Base-by-base conservation (phyloP, 2,113 vertebrate genomes). In the Stictonetta naevosa region DNA sequence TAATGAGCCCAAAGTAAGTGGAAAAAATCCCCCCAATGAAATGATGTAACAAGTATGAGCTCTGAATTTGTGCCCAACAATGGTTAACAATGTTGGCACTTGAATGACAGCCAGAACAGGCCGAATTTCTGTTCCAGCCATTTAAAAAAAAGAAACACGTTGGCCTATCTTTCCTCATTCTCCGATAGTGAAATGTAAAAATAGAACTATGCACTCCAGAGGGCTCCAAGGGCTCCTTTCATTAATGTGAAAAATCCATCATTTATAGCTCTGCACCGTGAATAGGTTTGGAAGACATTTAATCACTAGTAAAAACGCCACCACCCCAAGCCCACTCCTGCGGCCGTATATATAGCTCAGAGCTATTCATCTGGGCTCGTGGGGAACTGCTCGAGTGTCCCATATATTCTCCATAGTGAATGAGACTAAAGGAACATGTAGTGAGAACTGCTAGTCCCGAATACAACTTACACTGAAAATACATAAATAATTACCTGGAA, bases 241-340 rank as follows among this genome's bases (percentile, higher is more conserved):
- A 96, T 96, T 76, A 96, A 93, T 96, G 94, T 83, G 82, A 98
- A 97, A 96, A 98, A 97, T 94, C 93, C 90, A 95, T 97, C 97
- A 96, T 92, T 94, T 95, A 88, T 81, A 92, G 88, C 82, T 92
- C 60, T 95, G 50, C 60, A 66, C 75, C 95, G 28, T 94, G 97
- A 97, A 97, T 96, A 92, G 96, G 72, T 81, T 97, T 93, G 79
- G 93, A 96, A 92, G 66, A 91, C 67, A 96, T 92, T 96, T 95
- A 94, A 95, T 96, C 96, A 91, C 92, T 74, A 94, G 66, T 92
- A 83, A 87, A 94, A 97, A 96, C 85, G 91, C 88, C 93, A 92
- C 50, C 91, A 93, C 93, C 91, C 66, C 93, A 89, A n/a, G 62
- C 78, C 71, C 58, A 89, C 80, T 93, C 69, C 67, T 75, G 90